Base-by-base conservation (phyloP, 2,888 invertebrate genomes). In the Lordiphosa fenestrarum region DNA sequence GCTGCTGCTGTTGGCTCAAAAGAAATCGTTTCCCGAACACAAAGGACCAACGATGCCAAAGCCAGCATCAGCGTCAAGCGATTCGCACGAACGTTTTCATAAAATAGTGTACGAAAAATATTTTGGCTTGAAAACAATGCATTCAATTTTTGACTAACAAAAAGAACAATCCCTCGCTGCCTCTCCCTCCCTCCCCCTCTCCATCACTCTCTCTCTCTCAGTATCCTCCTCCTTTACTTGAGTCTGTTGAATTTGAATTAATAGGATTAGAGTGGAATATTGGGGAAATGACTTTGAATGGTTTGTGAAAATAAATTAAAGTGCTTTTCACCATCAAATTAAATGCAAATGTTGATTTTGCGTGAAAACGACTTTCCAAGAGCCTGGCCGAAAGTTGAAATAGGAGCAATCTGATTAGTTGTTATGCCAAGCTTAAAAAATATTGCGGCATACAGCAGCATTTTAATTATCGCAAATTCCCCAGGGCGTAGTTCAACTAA, bases 291-390 rank as follows among this genome's bases (percentile, higher is more conserved):
- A 59, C 61, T 55, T 67, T 77, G 61, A 67, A 83, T 72, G 70
- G 60, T 52, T 68, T 74, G 68, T 66, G 61, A 65, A 84, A 81
- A 76, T 71, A 84, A 84, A 78, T 78, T 84, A 73, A 78, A 78
- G 84, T 78, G 84, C 71, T 71, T 78, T 78, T 77, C 73, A 70
- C 78, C 78, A 77, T 84, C 66, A 84, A 78, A 78, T 84, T 71
- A 77, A 78, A 78, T 66, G 84, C 82, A 78, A 78, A 78, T 84
- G 82, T 84, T 78, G 84, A 73, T 67, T 77, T 73, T 39, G 44
- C 51, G 36, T 47, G 25, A 25, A 44, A 63, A 51, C 53, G 54
- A 47, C 44, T 54, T 53, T 38, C 21, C 41, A 55, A 69, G 47
- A 56, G 52, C 49, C 71, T 55, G 25, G 53, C 42, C 23, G 44